phyloP scores from a whole-genome alignment of 2,797 vertebrate species.

The Sylvilagus floridanus region DNA sequence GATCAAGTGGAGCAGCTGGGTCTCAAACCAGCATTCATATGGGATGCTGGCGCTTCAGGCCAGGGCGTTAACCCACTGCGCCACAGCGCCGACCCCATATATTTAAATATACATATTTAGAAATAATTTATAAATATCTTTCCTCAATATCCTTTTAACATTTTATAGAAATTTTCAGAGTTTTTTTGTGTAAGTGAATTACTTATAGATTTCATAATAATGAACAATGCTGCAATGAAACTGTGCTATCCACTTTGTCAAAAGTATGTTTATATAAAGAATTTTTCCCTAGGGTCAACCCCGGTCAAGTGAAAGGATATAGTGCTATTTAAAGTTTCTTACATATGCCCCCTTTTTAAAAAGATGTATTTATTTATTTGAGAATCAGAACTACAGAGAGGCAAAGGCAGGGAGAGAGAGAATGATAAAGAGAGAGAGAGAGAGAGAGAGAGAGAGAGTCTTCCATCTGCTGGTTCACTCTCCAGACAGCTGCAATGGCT shows the following conservation, averaged over 20 bases:
- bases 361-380: neutral
- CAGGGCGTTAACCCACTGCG: no score
- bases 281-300: neutral
- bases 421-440: no score
- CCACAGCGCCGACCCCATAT: no score
- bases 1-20: no score
- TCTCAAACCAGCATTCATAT: no score
- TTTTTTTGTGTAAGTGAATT: slow-evolving; percentile 38
- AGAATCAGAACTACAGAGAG: no score
- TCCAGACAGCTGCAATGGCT: no score
- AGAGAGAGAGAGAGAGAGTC: no score
- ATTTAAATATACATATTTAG: slow-evolving; percentile 30
- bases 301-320: neutral
- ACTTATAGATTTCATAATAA: slow-evolving; percentile 49
- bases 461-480: no score
- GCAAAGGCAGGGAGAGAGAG: no score
- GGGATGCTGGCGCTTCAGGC: no score
- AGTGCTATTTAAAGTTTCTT: slow-evolving; percentile 15
- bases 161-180: slow-evolving; percentile 17
- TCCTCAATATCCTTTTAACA: slow-evolving; percentile 6
- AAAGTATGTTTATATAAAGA: neutral
- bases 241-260: neutral
- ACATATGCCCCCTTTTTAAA: neutral
- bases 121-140: slow-evolving; percentile 53
- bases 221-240: slow-evolving; percentile 16